phyloP scores from a whole-genome alignment of 2,888 invertebrate species.

The Brachynemurus nebulosus region DNA sequence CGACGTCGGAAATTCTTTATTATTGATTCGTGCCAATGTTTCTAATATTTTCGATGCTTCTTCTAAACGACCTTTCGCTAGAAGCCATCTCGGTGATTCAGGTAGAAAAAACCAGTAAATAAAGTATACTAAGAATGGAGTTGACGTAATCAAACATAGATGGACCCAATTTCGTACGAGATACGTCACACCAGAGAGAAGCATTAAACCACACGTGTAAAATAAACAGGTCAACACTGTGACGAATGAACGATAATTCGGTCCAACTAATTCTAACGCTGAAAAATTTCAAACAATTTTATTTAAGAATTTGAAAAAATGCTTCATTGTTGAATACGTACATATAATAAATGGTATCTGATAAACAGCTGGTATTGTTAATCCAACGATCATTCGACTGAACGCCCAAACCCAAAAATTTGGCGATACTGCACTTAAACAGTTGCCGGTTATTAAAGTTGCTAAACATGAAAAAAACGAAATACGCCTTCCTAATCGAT shows the following conservation, averaged over 20 bases:
- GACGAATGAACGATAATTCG: conserved; percentile 80
- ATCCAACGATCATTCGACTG: conserved; percentile 70
- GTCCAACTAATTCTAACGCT: conserved; percentile 86
- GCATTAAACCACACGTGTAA: conserved; percentile 73
- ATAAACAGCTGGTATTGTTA: conserved; percentile 84
- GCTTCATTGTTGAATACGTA: conserved; percentile 43
- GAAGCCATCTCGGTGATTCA: conserved; percentile 84
- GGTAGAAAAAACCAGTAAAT: conserved; percentile 77
- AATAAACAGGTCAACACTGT: conserved; percentile 87
- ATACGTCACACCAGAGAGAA: conserved; percentile 74
- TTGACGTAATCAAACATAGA: conserved; percentile 65
- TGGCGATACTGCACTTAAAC: conserved; percentile 63
- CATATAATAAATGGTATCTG: conserved; percentile 92
- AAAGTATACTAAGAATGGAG: conserved; percentile 74
- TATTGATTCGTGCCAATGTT: conserved; percentile 63
- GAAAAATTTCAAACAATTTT: conserved; percentile 23
- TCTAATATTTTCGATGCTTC: conserved; percentile 69
- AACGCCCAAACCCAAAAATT: conserved; percentile 74
- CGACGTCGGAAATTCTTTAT: conserved; percentile 56
- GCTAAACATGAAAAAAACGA: conserved; percentile 77
- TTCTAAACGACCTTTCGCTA: conserved; percentile 66
- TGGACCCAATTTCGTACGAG: conserved; percentile 72
- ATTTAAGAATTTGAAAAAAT: conserved; percentile 3
- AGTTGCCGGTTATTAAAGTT: conserved; percentile 64
- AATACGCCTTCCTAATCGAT: conserved; percentile 71